Conservation (phyloP, 2,888 invertebrate species). For the Harpalus rubripes region DNA sequence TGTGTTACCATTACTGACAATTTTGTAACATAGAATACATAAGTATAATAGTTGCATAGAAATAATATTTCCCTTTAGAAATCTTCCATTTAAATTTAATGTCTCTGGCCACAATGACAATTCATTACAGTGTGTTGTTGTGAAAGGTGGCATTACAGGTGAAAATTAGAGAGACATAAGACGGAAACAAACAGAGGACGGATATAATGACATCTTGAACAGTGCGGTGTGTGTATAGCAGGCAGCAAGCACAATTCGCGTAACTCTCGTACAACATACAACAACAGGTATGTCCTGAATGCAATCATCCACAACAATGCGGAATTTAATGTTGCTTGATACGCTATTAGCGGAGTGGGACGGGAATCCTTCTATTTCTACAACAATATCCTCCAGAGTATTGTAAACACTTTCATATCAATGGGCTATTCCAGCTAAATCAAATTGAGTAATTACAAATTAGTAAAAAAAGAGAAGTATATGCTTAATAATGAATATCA, state of each 20-base stretch:
- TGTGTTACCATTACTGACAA: no score
- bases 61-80: not conserved
- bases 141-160: conserved; percentile 8
- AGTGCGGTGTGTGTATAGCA: not conserved
- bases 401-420: not conserved
- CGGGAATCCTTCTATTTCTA: not conserved
- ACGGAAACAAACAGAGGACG: conserved; percentile 9
- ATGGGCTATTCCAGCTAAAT: not conserved
- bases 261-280: conserved; percentile 1
- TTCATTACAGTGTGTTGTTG: conserved; percentile 3
- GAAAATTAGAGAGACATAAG: conserved; percentile 35
- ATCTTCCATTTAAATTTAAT: not conserved
- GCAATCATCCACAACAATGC: conserved; percentile 29
- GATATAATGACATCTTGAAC: conserved; percentile 28
- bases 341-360: conserved; percentile 9
- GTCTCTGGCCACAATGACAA: conserved; percentile 8
- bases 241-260: not conserved
- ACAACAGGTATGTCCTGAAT: conserved; percentile 31
- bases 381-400: not conserved
- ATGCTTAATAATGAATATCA: no score
- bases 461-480: no score
- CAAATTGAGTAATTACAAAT: not conserved
- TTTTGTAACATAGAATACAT: no score
- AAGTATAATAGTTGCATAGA: not conserved
- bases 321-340: conserved; percentile 38